Evolutionary conservation across 2,888 invertebrate species (phyloP), one percentile per base, ranked within the genome.

Genomic region (Ormia ochracea): DNA sequence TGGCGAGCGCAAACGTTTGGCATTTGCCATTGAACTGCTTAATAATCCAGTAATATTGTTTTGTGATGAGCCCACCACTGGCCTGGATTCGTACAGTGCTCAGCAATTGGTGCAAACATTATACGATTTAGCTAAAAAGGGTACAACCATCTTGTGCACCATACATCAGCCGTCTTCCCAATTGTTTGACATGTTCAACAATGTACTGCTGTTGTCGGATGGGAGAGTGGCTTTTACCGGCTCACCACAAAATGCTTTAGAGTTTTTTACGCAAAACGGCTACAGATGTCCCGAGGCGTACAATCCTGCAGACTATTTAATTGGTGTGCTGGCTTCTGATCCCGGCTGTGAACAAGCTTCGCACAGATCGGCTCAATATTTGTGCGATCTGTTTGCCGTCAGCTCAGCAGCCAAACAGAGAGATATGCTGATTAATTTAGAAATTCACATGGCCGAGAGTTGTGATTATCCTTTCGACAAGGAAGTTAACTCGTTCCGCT

Each of bases 11-110:
- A 98, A 98, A 86, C 91, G 98, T 69, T 90, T 98, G 19, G 94
- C 98, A 0, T 98, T 98, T 87, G 98, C 98, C 4, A 94, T 96
- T 0, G 98, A 98, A 94, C 75, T 90, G 38, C 89, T 98, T 66
- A 97, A 96, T 43, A 96, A 98, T 90, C 98, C 98, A 0, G 93
- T 95, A 0, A 91, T 99, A 36, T 90, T 99, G 43, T 98, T 98
- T 90, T 96, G 97, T 87, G 98, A 99, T 86, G 98, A 99, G 87
- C 98, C 98, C 6, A 98, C 98, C 0, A 98, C 98, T 0, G 97
- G 98, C 0, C 88, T 95, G 70, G 98, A 99, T 88, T 96, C 97
- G 0, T 97, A 94, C 85, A 97, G 97, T 87, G 98, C 98, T 0
- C 94, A 95, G 87, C 96, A 95, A 87, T 91, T 98, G 72, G 93